Base-by-base conservation (phyloP, 1,140 invertebrate genomes). In the Tetragonula clypearis region DNA sequence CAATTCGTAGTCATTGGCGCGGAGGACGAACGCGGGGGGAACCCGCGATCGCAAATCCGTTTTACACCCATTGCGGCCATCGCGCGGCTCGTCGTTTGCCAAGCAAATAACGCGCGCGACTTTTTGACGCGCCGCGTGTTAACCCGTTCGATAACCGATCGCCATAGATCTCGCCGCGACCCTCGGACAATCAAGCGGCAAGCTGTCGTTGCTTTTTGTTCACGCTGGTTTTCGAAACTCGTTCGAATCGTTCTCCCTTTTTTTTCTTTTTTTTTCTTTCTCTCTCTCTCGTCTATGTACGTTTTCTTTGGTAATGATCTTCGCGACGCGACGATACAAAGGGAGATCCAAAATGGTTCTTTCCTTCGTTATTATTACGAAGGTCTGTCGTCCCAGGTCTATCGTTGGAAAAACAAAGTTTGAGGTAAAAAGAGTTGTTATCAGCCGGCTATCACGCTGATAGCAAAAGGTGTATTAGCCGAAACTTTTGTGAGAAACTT, bases 281-380 rank as follows among this genome's bases (percentile, higher is more conserved):
- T 41, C 5, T 8, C 4, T 41, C 4, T 41, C 4, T 41, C 41
- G 41, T 49, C 41, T 8, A 8, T 0, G 0, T 4, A 19, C 60
- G 21, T n/a, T 62, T 62, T 62, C 23, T 11, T 60, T 3, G 9
- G 21, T 3, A 62, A 23, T 3, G n/a, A n/a, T 62, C 23, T 23
- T 62, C 12, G 23, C 23, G 11, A 62, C 12, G 14, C 60, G 23
- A 62, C 12, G 60, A n/a, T n/a, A 62, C 9, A 4, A 0, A 15
- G 5, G 5, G n/a, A 65, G n/a, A 65, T 65, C n/a, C n/a, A n/a
- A 41, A 0, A 0, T n/a, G n/a, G 0, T 26, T 17, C 0, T 14
- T 66, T n/a, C 1, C 15, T 30, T 14, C 0, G n/a, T 5, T n/a
- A 30, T 5, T 26, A 17, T 5, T 26, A 17, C 68, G 68, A 41